phyloP scores from a whole-genome alignment of 2,113 vertebrate genomes.

The Pedetes capensis region DNA sequence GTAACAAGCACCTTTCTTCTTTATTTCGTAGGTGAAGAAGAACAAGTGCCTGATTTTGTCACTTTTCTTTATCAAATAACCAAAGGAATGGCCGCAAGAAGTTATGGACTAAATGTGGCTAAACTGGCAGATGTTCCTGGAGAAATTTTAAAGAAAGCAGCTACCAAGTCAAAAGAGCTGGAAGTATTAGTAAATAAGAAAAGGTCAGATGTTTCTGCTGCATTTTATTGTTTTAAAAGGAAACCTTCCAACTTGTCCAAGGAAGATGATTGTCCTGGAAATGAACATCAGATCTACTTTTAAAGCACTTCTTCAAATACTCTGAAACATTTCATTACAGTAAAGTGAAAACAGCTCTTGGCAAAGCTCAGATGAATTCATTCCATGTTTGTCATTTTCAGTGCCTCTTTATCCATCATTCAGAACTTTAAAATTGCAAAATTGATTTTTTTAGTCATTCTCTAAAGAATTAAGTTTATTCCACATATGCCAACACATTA shows the following conservation, averaged over 20 bases:
- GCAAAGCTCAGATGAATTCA: neutral
- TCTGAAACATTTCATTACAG: neutral
- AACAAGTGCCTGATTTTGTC: slow-evolving; percentile 90
- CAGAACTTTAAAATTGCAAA: neutral
- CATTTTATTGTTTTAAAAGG: neutral
- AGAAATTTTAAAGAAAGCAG: slow-evolving; percentile 89
- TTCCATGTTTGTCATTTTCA: neutral
- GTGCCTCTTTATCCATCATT: neutral
- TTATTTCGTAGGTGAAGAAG: slow-evolving; percentile 77
- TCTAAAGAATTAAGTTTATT: slow-evolving; percentile 15
- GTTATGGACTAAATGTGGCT: slow-evolving; percentile 97
- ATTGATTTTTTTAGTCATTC: slow-evolving; percentile 26
- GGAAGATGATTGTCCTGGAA: neutral
- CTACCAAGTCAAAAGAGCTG: slow-evolving; percentile 92
- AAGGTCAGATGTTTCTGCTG: slow-evolving; percentile 84
- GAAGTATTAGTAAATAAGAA: slow-evolving; percentile 87
- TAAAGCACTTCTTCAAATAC: neutral
- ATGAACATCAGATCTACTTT: neutral
- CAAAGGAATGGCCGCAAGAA: slow-evolving; percentile 92
- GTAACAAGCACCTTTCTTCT: neutral
- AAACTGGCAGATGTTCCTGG: slow-evolving; percentile 93
- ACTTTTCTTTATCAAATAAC: slow-evolving; percentile 98
- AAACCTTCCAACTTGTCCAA: neutral
- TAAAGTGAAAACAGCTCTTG: slow-evolving; percentile 8
- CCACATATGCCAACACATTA: neutral